Evolutionary conservation across 2,113 vertebrate genomes (phyloP).

Genomic region (Nannospalax galili): DNA sequence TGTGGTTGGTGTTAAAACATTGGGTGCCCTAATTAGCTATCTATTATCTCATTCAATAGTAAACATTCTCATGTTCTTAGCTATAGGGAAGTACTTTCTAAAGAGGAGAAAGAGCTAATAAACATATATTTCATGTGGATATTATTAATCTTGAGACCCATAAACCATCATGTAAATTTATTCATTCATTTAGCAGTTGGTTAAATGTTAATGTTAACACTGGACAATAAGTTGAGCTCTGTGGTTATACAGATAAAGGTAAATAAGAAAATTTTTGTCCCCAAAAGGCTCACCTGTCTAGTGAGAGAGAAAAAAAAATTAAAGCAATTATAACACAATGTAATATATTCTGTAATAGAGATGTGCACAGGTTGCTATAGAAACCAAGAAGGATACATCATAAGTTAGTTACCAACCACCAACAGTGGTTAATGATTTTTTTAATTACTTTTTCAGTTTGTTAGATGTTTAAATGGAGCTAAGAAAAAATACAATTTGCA

Average conservation of each 20-base stretch:
- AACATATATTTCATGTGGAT: background rate
- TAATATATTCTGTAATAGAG: conserved; percentile 49
- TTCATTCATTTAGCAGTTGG: background rate
- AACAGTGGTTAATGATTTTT: conserved; percentile 39
- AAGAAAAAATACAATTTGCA: conserved; percentile 35
- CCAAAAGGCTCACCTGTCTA: conserved; percentile 15
- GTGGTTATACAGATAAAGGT: background rate
- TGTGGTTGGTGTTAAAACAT: background rate
- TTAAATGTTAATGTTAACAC: conserved; percentile 23
- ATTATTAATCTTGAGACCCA: background rate
- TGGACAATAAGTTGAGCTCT: background rate
- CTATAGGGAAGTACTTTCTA: conserved; percentile 14
- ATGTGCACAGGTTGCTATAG: conserved; percentile 21
- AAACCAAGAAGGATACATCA: conserved; percentile 57
- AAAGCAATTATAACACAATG: conserved; percentile 39
- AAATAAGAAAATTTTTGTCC: conserved; percentile 51
- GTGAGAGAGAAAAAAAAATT: conserved; percentile 21
- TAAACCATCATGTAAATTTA: background rate
- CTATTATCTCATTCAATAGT: conserved; percentile 14
- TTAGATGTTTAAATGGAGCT: conserved; percentile 36
- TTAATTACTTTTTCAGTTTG: background rate
- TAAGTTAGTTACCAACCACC: conserved; percentile 34
- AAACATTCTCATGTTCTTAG: conserved; percentile 28
- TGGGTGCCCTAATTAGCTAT: conserved; percentile 1
- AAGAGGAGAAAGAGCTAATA: background rate